These are phyloP conservation scores for Dunckerocampus dactyliophorus DNA, from an alignment of 2,113 vertebrate genomes.

Conservation along the genomic window DNA sequence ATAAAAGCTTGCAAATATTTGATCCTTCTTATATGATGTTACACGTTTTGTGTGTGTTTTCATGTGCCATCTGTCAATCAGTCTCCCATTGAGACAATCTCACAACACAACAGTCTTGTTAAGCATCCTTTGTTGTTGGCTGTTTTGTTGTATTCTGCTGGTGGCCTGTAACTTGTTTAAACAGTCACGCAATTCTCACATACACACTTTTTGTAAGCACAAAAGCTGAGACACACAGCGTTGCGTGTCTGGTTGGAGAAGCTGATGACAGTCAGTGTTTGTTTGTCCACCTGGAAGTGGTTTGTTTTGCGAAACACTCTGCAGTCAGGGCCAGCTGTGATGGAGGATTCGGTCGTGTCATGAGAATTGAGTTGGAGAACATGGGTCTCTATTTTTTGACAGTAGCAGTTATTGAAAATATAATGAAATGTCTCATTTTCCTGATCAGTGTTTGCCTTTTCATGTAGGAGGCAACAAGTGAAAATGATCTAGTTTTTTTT, in stretches of 20 bases:
- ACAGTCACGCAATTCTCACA: slow-evolving; percentile 33
- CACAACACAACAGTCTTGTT: slow-evolving; percentile 14
- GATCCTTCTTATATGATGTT: not conserved
- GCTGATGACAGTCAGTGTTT: slow-evolving; percentile 40
- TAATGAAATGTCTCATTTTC: not conserved
- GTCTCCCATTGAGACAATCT: slow-evolving; percentile 36
- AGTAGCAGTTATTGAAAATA: not conserved
- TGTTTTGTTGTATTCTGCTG: slow-evolving; percentile 43
- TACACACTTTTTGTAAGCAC: slow-evolving; percentile 32
- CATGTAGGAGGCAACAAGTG: not conserved
- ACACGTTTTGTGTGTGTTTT: not conserved
- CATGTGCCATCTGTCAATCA: slow-evolving; percentile 42
- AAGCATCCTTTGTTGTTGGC: slow-evolving; percentile 46
- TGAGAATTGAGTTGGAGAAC: slow-evolving; percentile 13
- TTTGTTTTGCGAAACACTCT: slow-evolving; percentile 56
- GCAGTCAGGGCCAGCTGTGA: slow-evolving; percentile 26
- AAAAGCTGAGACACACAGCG: slow-evolving; percentile 5
- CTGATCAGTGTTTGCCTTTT: not conserved
- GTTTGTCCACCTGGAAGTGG: slow-evolving; percentile 72
- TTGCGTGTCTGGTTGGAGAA: not conserved
- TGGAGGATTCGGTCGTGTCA: slow-evolving; percentile 23
- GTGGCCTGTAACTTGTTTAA: slow-evolving; percentile 50
- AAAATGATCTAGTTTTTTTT: not conserved
- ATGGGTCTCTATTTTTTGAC: not conserved
- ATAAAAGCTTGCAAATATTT: not conserved